Percentiles rank a stretch among this genome's conserved stretches.
phyloP scores from a whole-genome alignment of 92 coral and sea anemone species.

The Epizoanthus rinbou region DNA sequence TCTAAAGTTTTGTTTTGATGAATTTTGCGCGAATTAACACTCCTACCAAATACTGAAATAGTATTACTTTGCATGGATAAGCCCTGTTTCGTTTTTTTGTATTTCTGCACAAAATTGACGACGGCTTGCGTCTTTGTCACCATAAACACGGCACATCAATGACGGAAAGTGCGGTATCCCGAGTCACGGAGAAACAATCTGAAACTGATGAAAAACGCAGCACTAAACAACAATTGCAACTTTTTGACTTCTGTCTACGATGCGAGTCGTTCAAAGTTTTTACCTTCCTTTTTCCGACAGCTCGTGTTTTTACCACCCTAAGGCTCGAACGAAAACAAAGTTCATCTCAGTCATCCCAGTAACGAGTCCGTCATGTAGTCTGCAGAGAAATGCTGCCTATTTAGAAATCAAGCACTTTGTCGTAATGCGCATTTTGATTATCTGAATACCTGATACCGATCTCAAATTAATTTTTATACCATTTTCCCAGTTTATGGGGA shows the following conservation, averaged over 20 bases:
- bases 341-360: conserved; percentile 2
- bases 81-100: background rate
- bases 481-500: conserved; percentile 8
- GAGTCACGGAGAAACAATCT: conserved; percentile 8
- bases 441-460: conserved; percentile 3
- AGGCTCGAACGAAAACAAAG: conserved; percentile 6
- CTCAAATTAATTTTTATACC: conserved; percentile 2
- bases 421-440: conserved; percentile 1
- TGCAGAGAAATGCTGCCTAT: conserved; percentile 14
- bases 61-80: background rate
- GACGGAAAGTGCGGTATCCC: conserved; percentile 9
- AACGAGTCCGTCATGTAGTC: conserved; percentile 15
- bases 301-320: conserved; percentile 2
- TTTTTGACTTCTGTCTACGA: background rate
- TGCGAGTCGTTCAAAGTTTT: conserved; percentile 8
- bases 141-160: background rate
- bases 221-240: conserved; percentile 1
- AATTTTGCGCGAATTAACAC: conserved; percentile 5
- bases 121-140: conserved; percentile 11
- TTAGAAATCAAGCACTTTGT: conserved; percentile 8
- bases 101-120: conserved; percentile 11
- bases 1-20: conserved; percentile 3
- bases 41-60: conserved; percentile 12
- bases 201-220: conserved; percentile 7
- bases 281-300: conserved; percentile 8